Base-by-base conservation (phyloP, 1,140 invertebrate species). In the Tetramorium alpestre region DNA sequence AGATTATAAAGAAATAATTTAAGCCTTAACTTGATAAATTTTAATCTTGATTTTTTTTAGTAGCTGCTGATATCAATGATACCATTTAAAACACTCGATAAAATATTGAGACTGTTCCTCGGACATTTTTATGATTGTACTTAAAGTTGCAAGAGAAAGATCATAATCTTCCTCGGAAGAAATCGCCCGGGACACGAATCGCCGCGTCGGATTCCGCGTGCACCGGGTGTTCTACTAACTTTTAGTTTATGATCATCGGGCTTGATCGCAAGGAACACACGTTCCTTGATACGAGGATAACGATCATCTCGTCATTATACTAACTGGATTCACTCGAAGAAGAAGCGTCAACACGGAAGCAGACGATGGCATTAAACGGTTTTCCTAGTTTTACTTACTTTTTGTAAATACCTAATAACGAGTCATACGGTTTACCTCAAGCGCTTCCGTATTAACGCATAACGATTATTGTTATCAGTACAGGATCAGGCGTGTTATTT, bases 221-320 rank as follows among this genome's bases (percentile, higher is more conserved):
- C 69, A 60, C 56, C 38, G 18, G 44, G 64, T 69, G 75, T 90
- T 95, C 91, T 91, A 93, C 92, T 93, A 92, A 93, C 91, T 88
- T 89, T 33, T 93, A 84, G 88, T 91, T 88, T 85, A 76, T 10
- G 41, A 89, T 86, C 54, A 89, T 72, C 86, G 77, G 18, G 76
- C 84, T 82, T 76, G 75, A 89, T 87, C 69, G 54, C 84, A 73
- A 90, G 86, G 86, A 90, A 77, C 44, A 54, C 11, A 54, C 11
- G 60, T 62, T 85, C 58, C 73, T 77, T 77, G 82, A 85, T 85
- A 77, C 16, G 16, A 64, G 58, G 38, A 33, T 85, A 85, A 85
- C 58, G 85, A 89, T 65, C 67, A 80, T 81, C 69, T 80, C 22
- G 64, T 78, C 73, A 75, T 87, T 62, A 65, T 76, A 90, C 88